Conservation (phyloP, 2,113 vertebrate species). For the Podiceps cristatus region DNA sequence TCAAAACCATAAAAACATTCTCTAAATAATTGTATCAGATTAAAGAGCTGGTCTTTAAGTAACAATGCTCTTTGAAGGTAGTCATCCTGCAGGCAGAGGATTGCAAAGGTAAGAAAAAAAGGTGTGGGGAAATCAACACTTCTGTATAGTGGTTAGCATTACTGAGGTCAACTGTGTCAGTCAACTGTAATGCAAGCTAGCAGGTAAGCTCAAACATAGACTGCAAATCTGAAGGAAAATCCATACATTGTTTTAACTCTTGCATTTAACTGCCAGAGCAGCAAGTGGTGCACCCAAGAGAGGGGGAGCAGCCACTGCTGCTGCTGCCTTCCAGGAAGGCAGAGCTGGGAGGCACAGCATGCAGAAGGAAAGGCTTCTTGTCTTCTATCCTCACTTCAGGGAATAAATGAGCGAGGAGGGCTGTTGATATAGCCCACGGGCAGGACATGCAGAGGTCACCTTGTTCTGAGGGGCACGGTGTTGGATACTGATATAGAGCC, state of each 20-base stretch:
- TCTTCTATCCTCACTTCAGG: not conserved
- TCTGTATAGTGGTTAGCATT: not conserved
- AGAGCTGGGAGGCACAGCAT: not conserved
- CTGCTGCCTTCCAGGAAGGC: not conserved
- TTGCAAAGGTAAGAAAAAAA: not conserved
- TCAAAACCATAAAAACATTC: slow-evolving; percentile 6
- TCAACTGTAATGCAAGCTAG: not conserved
- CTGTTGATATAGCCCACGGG: not conserved
- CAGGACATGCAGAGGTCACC: not conserved
- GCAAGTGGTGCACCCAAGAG: not conserved
- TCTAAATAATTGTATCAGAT: not conserved
- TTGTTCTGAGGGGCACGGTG: not conserved
- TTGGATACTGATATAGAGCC: not conserved
- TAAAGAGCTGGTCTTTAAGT: slow-evolving; percentile 1
- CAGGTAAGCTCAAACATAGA: not conserved
- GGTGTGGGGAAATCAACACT: not conserved
- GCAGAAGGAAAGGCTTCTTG: not conserved
- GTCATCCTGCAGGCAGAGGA: not conserved
- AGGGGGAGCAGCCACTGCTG: not conserved
- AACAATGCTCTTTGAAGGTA: not conserved
- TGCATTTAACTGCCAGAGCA: not conserved
- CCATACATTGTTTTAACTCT: not conserved
- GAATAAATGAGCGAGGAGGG: rapidly evolving
- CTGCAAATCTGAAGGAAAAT: not conserved
- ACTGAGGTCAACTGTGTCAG: not conserved